These are phyloP conservation scores for Coendou prehensilis DNA, from an alignment of 2,797 vertebrate species.

Conservation along the genomic window DNA sequence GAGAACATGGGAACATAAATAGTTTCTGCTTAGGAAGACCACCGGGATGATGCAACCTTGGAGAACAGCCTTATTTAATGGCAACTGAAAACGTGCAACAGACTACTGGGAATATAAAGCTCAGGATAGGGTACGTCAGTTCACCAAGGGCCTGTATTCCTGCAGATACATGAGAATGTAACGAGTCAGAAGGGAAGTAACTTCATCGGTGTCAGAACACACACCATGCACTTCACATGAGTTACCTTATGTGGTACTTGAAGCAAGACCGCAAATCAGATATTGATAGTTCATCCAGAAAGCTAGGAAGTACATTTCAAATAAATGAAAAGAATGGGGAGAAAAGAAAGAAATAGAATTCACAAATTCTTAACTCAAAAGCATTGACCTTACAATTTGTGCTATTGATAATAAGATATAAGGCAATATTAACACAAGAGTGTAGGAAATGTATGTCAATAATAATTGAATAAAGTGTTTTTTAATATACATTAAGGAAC, in stretches of 20 bases:
- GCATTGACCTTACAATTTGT: neutral
- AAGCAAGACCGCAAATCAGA: neutral
- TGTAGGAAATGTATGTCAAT: neutral
- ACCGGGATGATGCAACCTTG: neutral
- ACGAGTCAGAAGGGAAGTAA: neutral
- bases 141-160: neutral
- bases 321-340: neutral
- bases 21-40: neutral
- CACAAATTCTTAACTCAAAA: slow-evolving; percentile 12
- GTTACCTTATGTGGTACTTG: neutral
- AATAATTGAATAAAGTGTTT: neutral
- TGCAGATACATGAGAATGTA: neutral
- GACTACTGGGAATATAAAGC: neutral
- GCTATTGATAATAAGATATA: neutral
- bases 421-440: neutral
- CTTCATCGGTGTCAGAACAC: neutral
- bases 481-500: neutral
- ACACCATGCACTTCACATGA: neutral
- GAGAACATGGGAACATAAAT: neutral
- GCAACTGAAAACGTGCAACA: neutral
- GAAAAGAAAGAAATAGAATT: neutral
- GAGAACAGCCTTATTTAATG: neutral
- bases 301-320: neutral
- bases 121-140: neutral
- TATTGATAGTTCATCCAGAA: neutral